These are phyloP conservation scores for Trissolcus basalis DNA, from an alignment of 1,140 invertebrate genomes.

Conservation along the genomic window DNA sequence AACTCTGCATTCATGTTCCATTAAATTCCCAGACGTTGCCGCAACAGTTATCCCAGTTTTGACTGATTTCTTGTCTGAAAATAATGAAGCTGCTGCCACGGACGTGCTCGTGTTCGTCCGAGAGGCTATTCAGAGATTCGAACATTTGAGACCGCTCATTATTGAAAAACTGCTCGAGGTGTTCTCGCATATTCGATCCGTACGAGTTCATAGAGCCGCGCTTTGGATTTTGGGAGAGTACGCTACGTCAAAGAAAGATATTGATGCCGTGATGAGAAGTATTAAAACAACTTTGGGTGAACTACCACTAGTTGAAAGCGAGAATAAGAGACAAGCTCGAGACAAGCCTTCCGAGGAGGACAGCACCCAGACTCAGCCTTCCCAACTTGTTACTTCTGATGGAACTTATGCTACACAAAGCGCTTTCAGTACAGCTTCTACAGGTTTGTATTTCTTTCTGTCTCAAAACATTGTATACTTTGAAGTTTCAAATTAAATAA, in stretches of 20 bases:
- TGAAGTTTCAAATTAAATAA: constrained; percentile 6
- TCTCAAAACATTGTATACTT: too few species aligned
- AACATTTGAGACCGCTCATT: constrained; percentile 86
- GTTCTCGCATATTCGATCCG: constrained; percentile 88
- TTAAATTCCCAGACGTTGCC: constrained; percentile 99
- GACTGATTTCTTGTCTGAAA: constrained; percentile 96
- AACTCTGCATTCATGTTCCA: constrained; percentile 95
- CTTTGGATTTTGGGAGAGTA: constrained; percentile 99
- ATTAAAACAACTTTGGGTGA: constrained; percentile 88
- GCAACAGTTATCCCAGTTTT: constrained; percentile 94
- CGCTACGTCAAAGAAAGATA: constrained; percentile 86
- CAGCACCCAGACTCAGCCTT: constrained; percentile 66
- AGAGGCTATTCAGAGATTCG: constrained; percentile 95
- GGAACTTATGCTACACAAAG: constrained; percentile 99
- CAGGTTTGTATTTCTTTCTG: constrained; percentile 57
- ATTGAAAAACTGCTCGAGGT: constrained; percentile 80
- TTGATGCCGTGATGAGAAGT: constrained; percentile 86
- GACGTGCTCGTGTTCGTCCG: constrained; percentile 97
- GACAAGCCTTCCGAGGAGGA: constrained; percentile 79
- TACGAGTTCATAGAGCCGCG: constrained; percentile 93
- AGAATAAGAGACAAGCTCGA: constrained; percentile 83
- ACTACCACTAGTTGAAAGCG: constrained; percentile 92
- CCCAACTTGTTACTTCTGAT: constrained; percentile 94
- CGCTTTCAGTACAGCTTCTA: constrained; percentile 87
- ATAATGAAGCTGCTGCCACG: constrained; percentile 93